Base-by-base conservation (phyloP, 2,113 vertebrate genomes). In the Psilopsiagon aymara region DNA sequence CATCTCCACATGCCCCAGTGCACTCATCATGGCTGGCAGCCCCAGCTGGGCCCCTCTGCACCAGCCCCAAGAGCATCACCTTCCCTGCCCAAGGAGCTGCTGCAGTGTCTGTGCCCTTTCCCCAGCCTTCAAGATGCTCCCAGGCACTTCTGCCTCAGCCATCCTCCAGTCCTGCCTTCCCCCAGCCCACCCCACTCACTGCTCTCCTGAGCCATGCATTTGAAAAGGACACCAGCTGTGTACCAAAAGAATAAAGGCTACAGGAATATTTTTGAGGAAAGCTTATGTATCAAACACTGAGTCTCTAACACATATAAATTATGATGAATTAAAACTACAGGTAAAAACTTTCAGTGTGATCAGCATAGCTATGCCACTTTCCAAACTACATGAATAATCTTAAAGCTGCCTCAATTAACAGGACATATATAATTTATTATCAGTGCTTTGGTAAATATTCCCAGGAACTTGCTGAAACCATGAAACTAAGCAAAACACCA, bases 21-120 rank as follows among this genome's bases (percentile, higher is more conserved):
- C 28, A 44, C 28, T n/a, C 0, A 0, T 33, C 28, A 17, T 35
- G 67, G 39, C 29, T 68, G 39, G n/a, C 37, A 67, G 37, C 28
- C 39, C 37, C 0, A 35, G 57, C 20, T 0, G 0, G 27, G 8
- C 7, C 11, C 6, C 27, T 73, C 70, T 29, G 28, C 41, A 12
- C 4, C 11, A 29, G 33, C 51, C 11, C 43, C 35, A 9, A 52
- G 37, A 10, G 37, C 5, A 28, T 6, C 12, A 25, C 25, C 41
- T 37, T 27, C 47, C 31, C 55, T 63, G 17, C 13, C 17, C 18
- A n/a, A 37, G 27, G 27, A 8, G 23, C 15, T 51, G 31, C 33
- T 0, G 0, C 33, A 66, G 33, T 33, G 28, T 6, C 33, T 28
- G 43, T 3, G 1, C 10, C 11, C 13, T 44, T 7, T 21, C 11